Base-by-base conservation (phyloP, 2,797 vertebrate genomes). In the Phoeniculus purpureus region DNA sequence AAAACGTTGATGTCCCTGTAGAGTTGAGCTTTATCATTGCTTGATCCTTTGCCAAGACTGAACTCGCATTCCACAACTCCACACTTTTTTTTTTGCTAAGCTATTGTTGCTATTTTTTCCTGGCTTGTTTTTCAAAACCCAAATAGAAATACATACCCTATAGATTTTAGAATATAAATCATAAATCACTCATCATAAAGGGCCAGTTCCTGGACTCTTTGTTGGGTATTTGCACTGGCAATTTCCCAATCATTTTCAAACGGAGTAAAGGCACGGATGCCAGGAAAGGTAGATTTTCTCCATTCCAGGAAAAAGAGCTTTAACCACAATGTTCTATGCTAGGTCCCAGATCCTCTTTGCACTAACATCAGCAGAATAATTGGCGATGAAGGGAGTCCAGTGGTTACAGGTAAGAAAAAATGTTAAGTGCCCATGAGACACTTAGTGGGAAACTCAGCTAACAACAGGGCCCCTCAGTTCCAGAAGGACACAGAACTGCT, bases 1-100 rank as follows among this genome's bases (percentile, higher is more conserved):
- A 83, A 96, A 96, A 96, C 90, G 65, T 87, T 91, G 81, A 78
- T 92, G 74, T 82, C 85, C 95, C 82, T 64, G 75, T 17, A 94
- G 79, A 94, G 37, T 90, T 8, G 2, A 82, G 68, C 60, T 83
- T 91, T 95, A 88, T 94, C 62, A 40, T 93, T 85, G 79, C 85
- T 93, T 95, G 73, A 95, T 95, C 73, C 89, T 80, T 87, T 94
- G 84, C 85, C 82, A 92, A 82, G 72, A 64, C 74, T 92, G 45
- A 76, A 47, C 61, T 85, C 75, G 47, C 87, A 91, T 94, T 90
- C 72, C 68, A 72, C 26, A 22, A 90, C 51, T 90, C 45, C n/a
- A 93, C 92, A 86, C 43, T 43, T 52, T 6, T 89, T 94, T 95
- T 52, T 96, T 96, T 90, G 77, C 85, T 92, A 73, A 94, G 94